These are phyloP conservation scores for Acanthopleura granulata DNA, from an alignment of 2,888 invertebrate species.

Conservation along the genomic window DNA sequence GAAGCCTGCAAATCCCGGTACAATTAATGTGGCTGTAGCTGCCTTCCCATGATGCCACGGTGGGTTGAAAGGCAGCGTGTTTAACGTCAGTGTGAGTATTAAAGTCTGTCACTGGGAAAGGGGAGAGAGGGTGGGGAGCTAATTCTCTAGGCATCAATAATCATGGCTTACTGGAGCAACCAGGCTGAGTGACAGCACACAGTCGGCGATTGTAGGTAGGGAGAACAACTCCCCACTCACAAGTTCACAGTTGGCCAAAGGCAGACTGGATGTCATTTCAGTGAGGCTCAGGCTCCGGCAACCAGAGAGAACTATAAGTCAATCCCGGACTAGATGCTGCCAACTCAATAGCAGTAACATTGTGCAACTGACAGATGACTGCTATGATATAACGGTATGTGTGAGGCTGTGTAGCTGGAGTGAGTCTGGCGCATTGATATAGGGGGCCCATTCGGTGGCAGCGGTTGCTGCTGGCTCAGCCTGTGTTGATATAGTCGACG, in stretches of 20 bases:
- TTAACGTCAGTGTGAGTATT: not conserved
- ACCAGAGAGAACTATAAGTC: not conserved
- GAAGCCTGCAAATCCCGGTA: too few species aligned
- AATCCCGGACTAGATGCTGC: not conserved
- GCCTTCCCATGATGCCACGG: too few species aligned
- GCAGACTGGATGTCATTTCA: not conserved
- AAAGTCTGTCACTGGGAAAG: not conserved
- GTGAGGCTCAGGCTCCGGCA: too few species aligned
- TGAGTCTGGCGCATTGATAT: too few species aligned
- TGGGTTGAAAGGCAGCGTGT: too few species aligned
- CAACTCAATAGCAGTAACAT: not conserved
- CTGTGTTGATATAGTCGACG: not conserved
- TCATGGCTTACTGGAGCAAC: not conserved
- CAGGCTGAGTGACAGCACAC: not conserved
- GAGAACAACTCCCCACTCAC: not conserved
- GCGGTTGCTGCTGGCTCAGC: too few species aligned
- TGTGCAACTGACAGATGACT: not conserved
- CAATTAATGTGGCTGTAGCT: too few species aligned
- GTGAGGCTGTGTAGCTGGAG: not conserved
- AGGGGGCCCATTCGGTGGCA: too few species aligned
- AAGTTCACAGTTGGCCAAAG: not conserved
- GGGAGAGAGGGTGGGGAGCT: not conserved
- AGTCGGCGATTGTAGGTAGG: not conserved
- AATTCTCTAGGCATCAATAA: not conserved
- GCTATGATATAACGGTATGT: conserved; percentile 3